phyloP scores from a whole-genome alignment of 2,797 vertebrate genomes.

The Calcarius lapponicus region DNA sequence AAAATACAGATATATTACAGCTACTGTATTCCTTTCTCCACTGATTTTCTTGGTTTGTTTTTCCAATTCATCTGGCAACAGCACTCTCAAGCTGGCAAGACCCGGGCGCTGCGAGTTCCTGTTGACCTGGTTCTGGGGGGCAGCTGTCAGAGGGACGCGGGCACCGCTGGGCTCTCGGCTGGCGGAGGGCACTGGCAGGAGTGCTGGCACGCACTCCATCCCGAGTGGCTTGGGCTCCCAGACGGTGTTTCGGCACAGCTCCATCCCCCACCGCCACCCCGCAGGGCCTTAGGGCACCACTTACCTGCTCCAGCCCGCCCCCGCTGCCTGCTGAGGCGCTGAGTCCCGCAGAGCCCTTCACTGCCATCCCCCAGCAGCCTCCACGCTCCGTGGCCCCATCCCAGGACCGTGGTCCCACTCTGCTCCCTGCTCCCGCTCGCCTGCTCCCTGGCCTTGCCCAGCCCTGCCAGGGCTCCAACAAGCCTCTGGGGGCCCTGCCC shows the following conservation, averaged over 20 bases:
- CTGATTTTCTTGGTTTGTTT: slow-evolving; percentile 45
- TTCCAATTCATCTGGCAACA: slow-evolving; percentile 38
- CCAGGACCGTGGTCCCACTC: not conserved
- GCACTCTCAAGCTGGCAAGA: not conserved
- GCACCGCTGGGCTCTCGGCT: not conserved
- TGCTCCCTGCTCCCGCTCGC: not conserved
- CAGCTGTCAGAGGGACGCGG: not conserved
- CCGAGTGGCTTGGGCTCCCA: not conserved
- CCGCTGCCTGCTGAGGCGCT: not conserved
- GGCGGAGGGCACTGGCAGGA: not conserved
- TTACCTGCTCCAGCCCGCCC: not conserved
- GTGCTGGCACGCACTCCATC: not conserved
- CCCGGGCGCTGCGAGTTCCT: not conserved
- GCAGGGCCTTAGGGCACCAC: not conserved
- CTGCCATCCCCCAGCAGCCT: not conserved
- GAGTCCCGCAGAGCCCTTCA: not conserved
- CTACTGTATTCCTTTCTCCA: slow-evolving; percentile 74
- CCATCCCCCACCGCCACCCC: not conserved
- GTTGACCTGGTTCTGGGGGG: not conserved
- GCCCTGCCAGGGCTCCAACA: not conserved
- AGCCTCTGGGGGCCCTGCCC: not conserved
- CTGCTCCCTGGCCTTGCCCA: not conserved
- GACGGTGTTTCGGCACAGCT: not conserved
- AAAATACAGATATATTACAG: slow-evolving; percentile 78
- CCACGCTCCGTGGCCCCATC: fast-evolving